A percentile compares a stretch with the other conserved stretches of the same genome.
These are phyloP conservation scores for Reticulitermes speratus DNA, from an alignment of 1,140 invertebrate species.

Conservation along the genomic window DNA sequence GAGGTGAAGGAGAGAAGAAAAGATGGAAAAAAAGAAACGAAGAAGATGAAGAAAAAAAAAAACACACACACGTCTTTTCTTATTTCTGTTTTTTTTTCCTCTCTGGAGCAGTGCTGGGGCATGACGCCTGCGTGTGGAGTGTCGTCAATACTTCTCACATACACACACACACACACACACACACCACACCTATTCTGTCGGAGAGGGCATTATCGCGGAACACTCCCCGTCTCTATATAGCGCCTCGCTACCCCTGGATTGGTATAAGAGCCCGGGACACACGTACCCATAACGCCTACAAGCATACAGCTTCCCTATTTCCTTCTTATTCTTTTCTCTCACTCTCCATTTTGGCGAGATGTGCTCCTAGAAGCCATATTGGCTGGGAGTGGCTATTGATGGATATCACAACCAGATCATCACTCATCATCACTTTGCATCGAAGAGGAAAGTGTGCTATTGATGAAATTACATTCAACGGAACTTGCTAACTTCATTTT, in stretches of 20 bases:
- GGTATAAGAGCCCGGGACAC: not conserved
- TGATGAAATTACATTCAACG: too few relatives aligned
- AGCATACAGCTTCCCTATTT: not conserved
- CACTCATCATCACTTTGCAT: too few relatives aligned
- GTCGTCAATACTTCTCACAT: slow-evolving; percentile 27
- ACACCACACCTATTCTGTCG: slow-evolving; percentile 6
- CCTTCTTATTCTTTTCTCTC: not conserved
- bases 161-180: slow-evolving; percentile 2
- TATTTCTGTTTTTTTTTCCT: not conserved
- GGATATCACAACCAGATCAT: not conserved
- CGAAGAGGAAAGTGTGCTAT: too few relatives aligned
- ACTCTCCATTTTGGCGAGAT: not conserved
- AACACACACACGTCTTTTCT: slow-evolving; percentile 22
- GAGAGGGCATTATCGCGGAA: slow-evolving; percentile 4
- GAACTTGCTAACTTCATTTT: too few relatives aligned
- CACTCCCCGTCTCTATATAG: not conserved
- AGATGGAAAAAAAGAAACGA: not conserved
- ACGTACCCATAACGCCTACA: slow-evolving; percentile 17
- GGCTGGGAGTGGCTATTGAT: not conserved
- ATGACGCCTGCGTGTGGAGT: slow-evolving; percentile 22
- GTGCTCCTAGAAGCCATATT: not conserved
- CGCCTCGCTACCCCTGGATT: not conserved
- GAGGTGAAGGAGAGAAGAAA: not conserved
- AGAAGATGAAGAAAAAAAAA: not conserved
- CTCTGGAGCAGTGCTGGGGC: not conserved